Conservation (phyloP, 1,140 invertebrate species). For the Drosophila bipectinata region DNA sequence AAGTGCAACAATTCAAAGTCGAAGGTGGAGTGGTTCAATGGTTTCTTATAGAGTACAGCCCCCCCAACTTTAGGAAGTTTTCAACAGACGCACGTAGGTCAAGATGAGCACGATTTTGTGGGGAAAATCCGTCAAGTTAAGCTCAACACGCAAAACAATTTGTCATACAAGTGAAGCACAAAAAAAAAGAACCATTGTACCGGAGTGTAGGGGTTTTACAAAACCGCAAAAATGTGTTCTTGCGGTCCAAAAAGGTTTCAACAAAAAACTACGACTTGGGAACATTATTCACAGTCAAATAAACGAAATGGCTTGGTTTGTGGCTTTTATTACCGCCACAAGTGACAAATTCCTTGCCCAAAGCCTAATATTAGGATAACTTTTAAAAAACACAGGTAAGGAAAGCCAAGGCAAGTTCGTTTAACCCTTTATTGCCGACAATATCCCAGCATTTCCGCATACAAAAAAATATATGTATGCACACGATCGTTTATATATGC, state of each 20-base stretch:
- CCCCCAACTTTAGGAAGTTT: conserved; percentile 35
- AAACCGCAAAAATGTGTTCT: conserved; percentile 16
- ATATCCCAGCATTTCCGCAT: conserved; percentile 21
- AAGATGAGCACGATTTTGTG: conserved; percentile 59
- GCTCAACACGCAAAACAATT: conserved; percentile 36
- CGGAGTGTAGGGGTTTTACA: background rate
- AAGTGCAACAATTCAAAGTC: conserved; percentile 45
- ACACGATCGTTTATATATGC: background rate
- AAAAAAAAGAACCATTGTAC: conserved; percentile 26
- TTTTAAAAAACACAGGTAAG: background rate
- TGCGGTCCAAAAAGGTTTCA: background rate
- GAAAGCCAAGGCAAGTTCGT: background rate
- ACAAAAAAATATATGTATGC: background rate
- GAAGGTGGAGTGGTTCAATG: conserved; percentile 38
- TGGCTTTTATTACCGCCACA: background rate
- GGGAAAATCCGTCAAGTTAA: conserved; percentile 40
- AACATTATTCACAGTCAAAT: conserved; percentile 20
- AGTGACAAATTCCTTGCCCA: conserved; percentile 10
- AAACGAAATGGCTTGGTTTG: background rate
- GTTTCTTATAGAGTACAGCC: conserved; percentile 5
- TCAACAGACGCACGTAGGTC: conserved; percentile 61
- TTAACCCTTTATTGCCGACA: conserved; percentile 14
- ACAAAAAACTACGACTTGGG: background rate
- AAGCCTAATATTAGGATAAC: conserved; percentile 11
- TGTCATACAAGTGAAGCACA: conserved; percentile 25